A percentile compares a stretch with the other conserved stretches of the same genome.
These are phyloP conservation scores for Epizoanthus stellaris DNA, from an alignment of 92 coral and sea anemone genomes.

Conservation along the genomic window DNA sequence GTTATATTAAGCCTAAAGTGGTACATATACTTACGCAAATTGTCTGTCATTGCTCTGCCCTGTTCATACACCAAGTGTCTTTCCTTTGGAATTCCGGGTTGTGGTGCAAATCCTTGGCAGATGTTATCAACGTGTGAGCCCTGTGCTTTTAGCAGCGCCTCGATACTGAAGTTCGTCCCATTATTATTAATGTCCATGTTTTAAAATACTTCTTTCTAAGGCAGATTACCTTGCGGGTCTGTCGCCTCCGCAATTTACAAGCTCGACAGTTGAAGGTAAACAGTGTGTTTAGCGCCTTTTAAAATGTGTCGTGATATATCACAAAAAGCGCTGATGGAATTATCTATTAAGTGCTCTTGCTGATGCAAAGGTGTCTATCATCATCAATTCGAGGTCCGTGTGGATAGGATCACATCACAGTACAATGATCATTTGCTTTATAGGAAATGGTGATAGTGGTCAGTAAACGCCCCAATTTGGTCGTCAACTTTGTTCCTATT, in stretches of 20 bases:
- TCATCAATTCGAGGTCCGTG: background rate
- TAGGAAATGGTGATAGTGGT: no score
- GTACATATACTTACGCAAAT: slow-evolving; percentile 31
- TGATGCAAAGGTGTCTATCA: slow-evolving; percentile 37
- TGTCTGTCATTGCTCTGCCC: slow-evolving; percentile 27
- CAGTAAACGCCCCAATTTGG: no score
- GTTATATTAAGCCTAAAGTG: background rate
- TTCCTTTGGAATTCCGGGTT: slow-evolving; percentile 35
- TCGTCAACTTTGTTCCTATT: no score
- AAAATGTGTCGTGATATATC: slow-evolving; percentile 28
- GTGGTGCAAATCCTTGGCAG: slow-evolving; percentile 15
- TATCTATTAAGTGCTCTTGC: slow-evolving; percentile 33
- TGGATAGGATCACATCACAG: slow-evolving; percentile 16
- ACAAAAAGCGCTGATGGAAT: slow-evolving; percentile 16
- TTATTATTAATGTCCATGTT: slow-evolving; percentile 32
- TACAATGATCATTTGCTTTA: background rate
- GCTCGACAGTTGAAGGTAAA: background rate
- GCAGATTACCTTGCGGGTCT: background rate
- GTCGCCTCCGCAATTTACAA: background rate
- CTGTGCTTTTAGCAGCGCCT: slow-evolving; percentile 42
- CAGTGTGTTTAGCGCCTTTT: slow-evolving; percentile 39
- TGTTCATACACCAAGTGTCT: background rate
- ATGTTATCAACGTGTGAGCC: slow-evolving; percentile 21
- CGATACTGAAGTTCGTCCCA: slow-evolving; percentile 38
- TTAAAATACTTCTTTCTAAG: background rate